Conservation (phyloP, 2,888 invertebrate genomes). For the Drosophila recens region DNA sequence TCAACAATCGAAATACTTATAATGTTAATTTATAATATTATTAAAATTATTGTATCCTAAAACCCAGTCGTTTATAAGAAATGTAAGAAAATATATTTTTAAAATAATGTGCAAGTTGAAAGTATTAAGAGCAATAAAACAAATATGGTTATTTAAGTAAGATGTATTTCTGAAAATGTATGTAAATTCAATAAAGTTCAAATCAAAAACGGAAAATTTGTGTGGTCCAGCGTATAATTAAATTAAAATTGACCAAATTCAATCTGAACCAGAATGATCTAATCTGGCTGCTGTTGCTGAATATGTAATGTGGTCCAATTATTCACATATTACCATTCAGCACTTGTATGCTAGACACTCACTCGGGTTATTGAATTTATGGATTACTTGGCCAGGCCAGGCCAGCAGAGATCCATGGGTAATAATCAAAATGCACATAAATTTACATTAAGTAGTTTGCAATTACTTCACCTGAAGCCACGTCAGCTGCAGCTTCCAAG, state of each 20-base stretch:
- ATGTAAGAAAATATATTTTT: background rate
- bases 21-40: background rate
- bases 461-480: slow-evolving; percentile 27
- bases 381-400: slow-evolving; percentile 12
- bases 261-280: slow-evolving; percentile 5
- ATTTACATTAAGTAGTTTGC: slow-evolving; percentile 31
- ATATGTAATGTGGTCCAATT: slow-evolving; percentile 12
- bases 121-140: background rate
- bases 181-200: background rate
- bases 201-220: background rate
- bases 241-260: slow-evolving; percentile 9
- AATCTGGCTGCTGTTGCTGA: slow-evolving; percentile 11
- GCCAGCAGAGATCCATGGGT: slow-evolving; percentile 7
- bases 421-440: slow-evolving; percentile 41
- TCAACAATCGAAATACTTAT: no score
- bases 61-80: no score
- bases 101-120: background rate
- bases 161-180: background rate
- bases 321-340: slow-evolving; percentile 12
- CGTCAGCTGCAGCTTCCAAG: background rate
- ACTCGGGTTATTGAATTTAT: slow-evolving; percentile 23
- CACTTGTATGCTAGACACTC: background rate
- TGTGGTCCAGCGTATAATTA: background rate
- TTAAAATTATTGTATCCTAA: background rate
- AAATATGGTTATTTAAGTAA: background rate